Evolutionary conservation across 2,888 invertebrate genomes (phyloP).

Genomic region (Myathropa florea): DNA sequence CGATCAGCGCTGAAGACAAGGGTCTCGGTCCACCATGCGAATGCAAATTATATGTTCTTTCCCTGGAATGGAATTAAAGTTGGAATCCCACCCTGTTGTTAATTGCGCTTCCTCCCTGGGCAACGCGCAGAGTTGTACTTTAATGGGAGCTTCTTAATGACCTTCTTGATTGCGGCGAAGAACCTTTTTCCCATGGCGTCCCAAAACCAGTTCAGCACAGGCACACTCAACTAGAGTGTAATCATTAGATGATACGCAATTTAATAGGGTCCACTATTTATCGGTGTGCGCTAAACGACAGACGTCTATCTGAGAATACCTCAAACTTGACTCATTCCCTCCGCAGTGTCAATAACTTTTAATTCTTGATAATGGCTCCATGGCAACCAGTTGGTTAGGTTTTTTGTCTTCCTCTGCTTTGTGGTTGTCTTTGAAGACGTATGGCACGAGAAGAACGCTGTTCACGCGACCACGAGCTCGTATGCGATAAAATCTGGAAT

Average conservation of each 20-base stretch:
- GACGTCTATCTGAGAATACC: background rate
- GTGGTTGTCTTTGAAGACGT: background rate
- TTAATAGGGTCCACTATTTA: slow-evolving; percentile 22
- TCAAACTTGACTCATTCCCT: background rate
- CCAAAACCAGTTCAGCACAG: slow-evolving; percentile 8
- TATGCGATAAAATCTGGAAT: background rate
- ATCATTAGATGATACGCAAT: slow-evolving; percentile 14
- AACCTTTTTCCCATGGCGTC: slow-evolving; percentile 3
- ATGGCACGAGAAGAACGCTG: background rate
- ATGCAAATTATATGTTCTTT: background rate
- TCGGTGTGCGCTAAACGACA: slow-evolving; percentile 15
- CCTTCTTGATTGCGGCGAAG: slow-evolving; percentile 1
- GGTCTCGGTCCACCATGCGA: background rate
- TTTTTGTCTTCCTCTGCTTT: background rate
- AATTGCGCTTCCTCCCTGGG: slow-evolving; percentile 18
- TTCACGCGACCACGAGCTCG: background rate
- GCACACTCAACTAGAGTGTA: background rate
- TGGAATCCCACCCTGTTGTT: slow-evolving; percentile 2
- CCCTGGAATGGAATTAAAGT: background rate
- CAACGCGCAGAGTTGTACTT: background rate
- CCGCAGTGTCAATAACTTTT: slow-evolving; percentile 30
- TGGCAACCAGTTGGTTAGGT: background rate
- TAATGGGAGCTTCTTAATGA: background rate
- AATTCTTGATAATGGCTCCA: background rate
- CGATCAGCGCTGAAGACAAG: too few species aligned